These are phyloP conservation scores for Nematopogon swammerdamellus DNA, from an alignment of 2,888 invertebrate genomes.

Conservation along the genomic window DNA sequence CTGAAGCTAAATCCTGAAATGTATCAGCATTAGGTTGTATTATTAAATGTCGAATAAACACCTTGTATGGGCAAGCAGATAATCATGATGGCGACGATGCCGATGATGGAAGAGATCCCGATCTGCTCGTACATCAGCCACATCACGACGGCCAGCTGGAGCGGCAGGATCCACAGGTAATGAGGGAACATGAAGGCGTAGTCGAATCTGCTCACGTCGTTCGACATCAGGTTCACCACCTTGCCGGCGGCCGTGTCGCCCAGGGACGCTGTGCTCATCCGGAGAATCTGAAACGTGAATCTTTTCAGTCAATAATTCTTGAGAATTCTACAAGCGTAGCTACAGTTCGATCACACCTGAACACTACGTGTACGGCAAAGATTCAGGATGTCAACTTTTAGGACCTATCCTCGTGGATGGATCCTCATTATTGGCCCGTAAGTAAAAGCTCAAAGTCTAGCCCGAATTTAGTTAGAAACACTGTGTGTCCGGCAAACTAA, in stretches of 20 bases:
- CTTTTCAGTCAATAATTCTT: slow-evolving; percentile 2
- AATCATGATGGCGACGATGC: slow-evolving; percentile 43
- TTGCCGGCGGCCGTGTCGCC: slow-evolving; percentile 69
- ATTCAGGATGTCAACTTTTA: too few species aligned
- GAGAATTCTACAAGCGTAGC: too few species aligned
- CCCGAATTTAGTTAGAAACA: too few species aligned
- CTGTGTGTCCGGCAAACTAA: too few species aligned
- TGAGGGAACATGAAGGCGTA: slow-evolving; percentile 67
- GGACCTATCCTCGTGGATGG: too few species aligned
- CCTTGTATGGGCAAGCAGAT: slow-evolving; percentile 57
- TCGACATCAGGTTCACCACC: slow-evolving; percentile 78
- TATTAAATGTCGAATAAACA: too few species aligned
- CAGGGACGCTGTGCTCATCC: slow-evolving; percentile 68
- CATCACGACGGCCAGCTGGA: slow-evolving; percentile 59
- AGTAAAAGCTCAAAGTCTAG: too few species aligned
- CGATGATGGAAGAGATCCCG: slow-evolving; percentile 37
- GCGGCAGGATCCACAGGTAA: slow-evolving; percentile 75
- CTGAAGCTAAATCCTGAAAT: too few species aligned
- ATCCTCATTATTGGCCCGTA: too few species aligned
- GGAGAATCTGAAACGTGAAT: slow-evolving; percentile 62
- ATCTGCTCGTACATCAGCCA: slow-evolving; percentile 33
- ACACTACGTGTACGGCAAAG: too few species aligned
- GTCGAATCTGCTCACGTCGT: slow-evolving; percentile 81
- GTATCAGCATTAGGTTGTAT: too few species aligned
- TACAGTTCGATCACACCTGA: slow-evolving; percentile 1